phyloP scores from a whole-genome alignment of 2,113 vertebrate genomes.

The Procavia capensis region DNA sequence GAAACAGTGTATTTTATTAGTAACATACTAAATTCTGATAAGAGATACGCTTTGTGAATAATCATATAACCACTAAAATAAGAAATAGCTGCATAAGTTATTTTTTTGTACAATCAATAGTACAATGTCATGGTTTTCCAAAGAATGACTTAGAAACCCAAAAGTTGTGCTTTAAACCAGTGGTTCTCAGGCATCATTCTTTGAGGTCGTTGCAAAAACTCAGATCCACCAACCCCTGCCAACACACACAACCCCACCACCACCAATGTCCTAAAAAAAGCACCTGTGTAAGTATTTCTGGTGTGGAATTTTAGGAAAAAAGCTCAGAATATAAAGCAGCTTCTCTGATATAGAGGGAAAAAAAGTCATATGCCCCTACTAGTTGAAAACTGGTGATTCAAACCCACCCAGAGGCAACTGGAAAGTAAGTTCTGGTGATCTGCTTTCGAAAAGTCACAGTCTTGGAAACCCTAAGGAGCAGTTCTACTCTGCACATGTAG shows the following conservation, averaged over 20 bases:
- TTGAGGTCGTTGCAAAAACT: too few relatives aligned
- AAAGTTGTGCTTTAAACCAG: background rate
- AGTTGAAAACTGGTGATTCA: background rate
- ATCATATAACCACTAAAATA: conserved; percentile 21
- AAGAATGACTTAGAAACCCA: background rate
- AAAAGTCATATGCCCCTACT: background rate
- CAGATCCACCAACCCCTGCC: too few relatives aligned
- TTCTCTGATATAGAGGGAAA: background rate
- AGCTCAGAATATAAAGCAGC: conserved; percentile 17
- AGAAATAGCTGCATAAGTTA: background rate
- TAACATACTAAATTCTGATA: background rate
- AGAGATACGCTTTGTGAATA: background rate
- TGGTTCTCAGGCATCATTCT: too few relatives aligned
- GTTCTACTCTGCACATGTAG: background rate
- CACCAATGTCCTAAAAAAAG: background rate
- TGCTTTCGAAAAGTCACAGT: background rate
- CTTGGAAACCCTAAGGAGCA: background rate
- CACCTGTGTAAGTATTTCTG: background rate
- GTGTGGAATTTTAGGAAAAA: background rate
- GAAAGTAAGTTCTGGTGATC: background rate
- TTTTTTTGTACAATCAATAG: background rate
- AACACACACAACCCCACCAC: background rate
- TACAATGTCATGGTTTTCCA: background rate
- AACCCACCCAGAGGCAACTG: background rate
- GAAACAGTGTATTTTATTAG: background rate